phyloP scores from a whole-genome alignment of 2,888 invertebrate species.

The Gastracanthus pulcherrimus region DNA sequence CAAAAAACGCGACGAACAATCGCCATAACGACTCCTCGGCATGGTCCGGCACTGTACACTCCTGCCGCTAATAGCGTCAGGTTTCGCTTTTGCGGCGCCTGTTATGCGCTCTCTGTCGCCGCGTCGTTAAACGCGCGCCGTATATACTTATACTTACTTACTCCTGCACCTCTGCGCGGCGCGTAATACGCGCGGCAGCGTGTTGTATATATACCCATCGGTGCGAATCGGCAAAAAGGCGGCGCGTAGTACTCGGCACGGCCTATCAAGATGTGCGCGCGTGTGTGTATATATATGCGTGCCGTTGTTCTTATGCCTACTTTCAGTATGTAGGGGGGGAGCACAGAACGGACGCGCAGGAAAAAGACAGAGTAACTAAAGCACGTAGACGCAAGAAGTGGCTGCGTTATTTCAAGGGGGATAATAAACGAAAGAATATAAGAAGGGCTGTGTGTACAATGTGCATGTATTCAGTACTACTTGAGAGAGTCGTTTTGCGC shows the following conservation, averaged over 20 bases:
- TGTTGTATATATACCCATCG: constrained; percentile 2
- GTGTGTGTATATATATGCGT: not conserved
- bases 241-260: not conserved
- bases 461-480: not conserved
- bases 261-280: constrained; percentile 4
- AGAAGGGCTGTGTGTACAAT: not conserved
- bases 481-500: constrained; percentile 34
- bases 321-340: not conserved
- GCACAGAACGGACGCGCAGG: not conserved
- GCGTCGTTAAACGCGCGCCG: constrained; percentile 22
- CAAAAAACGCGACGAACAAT: constrained; percentile 11
- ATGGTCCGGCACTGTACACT: not conserved
- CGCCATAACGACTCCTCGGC: not conserved
- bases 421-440: constrained; percentile 5
- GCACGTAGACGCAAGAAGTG: constrained; percentile 1
- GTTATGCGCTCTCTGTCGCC: not conserved
- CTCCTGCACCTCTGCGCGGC: not conserved
- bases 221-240: constrained; percentile 24
- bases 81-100: constrained; percentile 30
- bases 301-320: no score
- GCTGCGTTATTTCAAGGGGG: not conserved
- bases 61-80: constrained; percentile 27
- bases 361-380: not conserved
- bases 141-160: not conserved
- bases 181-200: not conserved